Conservation (phyloP, 2,113 vertebrate species). For the Eubucco bourcierii region DNA sequence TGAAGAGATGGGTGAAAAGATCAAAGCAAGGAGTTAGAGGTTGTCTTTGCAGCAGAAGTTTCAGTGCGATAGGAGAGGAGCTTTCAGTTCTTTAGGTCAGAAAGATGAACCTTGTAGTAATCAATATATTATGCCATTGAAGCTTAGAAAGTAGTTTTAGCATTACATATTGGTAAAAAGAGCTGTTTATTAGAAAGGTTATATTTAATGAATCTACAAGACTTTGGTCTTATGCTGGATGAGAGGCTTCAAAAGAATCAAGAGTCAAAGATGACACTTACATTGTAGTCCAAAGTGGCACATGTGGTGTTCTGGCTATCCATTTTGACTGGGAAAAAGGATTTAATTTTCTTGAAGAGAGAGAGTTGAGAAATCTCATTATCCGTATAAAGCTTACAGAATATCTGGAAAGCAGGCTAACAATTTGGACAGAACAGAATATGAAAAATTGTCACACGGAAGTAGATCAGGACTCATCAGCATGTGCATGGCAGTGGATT, state of each 20-base stretch:
- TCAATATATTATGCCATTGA: background rate
- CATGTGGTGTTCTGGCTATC: background rate
- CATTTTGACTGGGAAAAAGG: background rate
- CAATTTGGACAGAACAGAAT: background rate
- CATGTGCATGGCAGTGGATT: background rate
- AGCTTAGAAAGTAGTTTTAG: background rate
- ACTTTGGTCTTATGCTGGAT: background rate
- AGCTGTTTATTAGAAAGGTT: background rate
- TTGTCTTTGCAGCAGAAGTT: background rate
- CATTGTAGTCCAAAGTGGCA: background rate
- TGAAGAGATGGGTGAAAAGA: background rate
- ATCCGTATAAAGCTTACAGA: background rate
- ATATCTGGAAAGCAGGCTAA: background rate
- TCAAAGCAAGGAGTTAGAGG: background rate
- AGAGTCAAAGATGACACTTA: background rate
- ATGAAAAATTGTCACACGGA: background rate
- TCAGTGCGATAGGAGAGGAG: background rate
- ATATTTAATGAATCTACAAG: background rate
- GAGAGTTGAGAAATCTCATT: background rate
- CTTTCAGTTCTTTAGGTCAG: slow-evolving; percentile 1
- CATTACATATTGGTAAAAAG: background rate
- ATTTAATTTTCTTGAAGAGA: background rate
- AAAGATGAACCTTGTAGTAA: slow-evolving; percentile 7
- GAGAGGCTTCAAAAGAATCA: background rate
- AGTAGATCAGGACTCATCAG: background rate